Evolutionary conservation across 2,113 vertebrate species (phyloP).

Genomic region (Neolamprologus variostigma): DNA sequence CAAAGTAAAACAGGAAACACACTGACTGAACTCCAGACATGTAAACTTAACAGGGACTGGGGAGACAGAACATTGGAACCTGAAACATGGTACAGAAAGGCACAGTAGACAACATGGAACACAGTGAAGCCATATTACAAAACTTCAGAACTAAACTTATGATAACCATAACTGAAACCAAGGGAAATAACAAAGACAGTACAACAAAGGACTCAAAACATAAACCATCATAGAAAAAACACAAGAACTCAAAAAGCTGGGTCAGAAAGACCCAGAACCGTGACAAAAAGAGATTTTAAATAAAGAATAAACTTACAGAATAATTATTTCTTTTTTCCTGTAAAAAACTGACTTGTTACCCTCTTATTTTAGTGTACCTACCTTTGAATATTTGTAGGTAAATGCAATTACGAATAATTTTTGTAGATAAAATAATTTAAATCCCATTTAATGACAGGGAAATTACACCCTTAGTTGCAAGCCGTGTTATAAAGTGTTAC

Average conservation of each 20-base stretch:
- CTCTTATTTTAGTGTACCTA: background rate
- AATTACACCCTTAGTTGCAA: background rate
- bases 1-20: background rate
- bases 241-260: background rate
- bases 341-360: background rate
- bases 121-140: background rate
- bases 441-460: background rate
- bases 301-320: background rate
- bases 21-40: background rate
- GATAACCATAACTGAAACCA: background rate
- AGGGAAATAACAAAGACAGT: background rate
- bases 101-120: background rate
- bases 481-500: background rate
- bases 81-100: background rate
- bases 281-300: background rate
- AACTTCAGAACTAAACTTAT: background rate
- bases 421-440: background rate
- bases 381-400: background rate
- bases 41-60: background rate
- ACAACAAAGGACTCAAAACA: background rate
- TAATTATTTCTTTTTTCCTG: background rate
- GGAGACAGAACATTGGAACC: background rate
- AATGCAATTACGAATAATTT: background rate
- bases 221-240: background rate
- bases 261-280: background rate